Evolutionary conservation across 2,888 invertebrate species (phyloP).

Genomic region (Lingula anatina): DNA sequence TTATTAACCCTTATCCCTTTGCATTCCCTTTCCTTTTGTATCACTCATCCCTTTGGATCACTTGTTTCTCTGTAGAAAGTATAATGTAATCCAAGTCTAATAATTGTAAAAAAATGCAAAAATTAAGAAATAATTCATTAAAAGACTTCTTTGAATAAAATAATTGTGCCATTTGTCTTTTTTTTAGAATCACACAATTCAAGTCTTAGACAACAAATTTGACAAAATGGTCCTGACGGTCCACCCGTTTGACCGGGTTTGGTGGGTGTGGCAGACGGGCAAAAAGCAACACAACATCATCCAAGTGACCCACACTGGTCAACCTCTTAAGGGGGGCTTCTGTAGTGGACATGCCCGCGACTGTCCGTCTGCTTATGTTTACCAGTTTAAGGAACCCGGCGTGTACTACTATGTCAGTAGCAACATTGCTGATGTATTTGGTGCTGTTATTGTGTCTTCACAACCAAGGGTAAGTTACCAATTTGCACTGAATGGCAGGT

Average conservation of each 20-base stretch:
- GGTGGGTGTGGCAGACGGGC: slow-evolving; percentile 53
- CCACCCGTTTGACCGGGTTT: slow-evolving; percentile 48
- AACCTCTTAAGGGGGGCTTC: slow-evolving; percentile 43
- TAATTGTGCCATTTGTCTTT: too few relatives aligned
- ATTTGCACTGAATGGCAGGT: too few relatives aligned
- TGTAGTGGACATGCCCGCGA: slow-evolving; percentile 45
- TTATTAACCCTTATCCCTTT: too few relatives aligned
- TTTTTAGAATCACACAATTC: slow-evolving; percentile 49
- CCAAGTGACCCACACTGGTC: slow-evolving; percentile 50
- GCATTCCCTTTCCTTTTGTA: too few relatives aligned
- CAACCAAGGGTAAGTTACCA: slow-evolving; percentile 36
- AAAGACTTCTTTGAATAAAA: too few relatives aligned
- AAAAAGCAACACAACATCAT: slow-evolving; percentile 48
- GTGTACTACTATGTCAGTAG: slow-evolving; percentile 49
- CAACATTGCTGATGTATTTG: slow-evolving; percentile 40
- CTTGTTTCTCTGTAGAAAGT: too few relatives aligned
- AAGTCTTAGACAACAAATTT: slow-evolving; percentile 49
- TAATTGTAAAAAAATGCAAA: too few relatives aligned
- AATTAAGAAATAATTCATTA: too few relatives aligned
- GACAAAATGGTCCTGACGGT: slow-evolving; percentile 49
- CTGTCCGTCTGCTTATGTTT: slow-evolving; percentile 49
- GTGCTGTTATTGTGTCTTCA: slow-evolving; percentile 46
- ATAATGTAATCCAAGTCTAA: too few relatives aligned
- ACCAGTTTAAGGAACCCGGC: slow-evolving; percentile 44
- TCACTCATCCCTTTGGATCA: too few relatives aligned